Percentiles rank a stretch among this genome's conserved stretches.
Conservation (phyloP, 2,113 vertebrate species). For the Caloenas nicobarica region DNA sequence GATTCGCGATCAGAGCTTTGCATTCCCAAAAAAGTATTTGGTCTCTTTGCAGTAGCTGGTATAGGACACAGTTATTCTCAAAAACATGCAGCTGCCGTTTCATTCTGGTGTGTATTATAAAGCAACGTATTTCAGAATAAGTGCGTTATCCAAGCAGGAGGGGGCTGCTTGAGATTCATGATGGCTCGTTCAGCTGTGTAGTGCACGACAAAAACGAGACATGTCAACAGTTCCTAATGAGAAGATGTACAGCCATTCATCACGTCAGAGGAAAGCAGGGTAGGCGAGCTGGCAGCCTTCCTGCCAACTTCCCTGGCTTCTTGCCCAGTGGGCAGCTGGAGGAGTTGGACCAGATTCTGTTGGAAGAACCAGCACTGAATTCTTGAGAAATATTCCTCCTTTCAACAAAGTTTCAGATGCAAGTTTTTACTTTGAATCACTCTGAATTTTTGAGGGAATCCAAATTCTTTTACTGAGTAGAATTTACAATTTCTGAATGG, state of each 20-base stretch:
- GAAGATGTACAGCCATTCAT: conserved; percentile 49
- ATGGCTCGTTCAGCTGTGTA: conserved; percentile 13
- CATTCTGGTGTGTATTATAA: background rate
- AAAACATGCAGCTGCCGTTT: background rate
- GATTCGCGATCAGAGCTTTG: background rate
- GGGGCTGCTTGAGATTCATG: conserved; percentile 16
- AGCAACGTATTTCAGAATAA: background rate
- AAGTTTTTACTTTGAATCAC: background rate
- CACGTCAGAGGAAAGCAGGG: background rate
- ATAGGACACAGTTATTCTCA: background rate
- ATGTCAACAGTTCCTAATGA: conserved; percentile 32
- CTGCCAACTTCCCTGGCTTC: background rate
- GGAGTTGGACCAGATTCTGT: background rate
- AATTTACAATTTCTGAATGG: background rate
- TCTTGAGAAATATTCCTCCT: background rate
- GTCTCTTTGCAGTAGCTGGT: background rate
- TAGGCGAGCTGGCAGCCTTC: conserved; percentile 27
- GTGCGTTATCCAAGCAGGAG: background rate
- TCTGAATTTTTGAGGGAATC: background rate
- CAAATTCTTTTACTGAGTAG: background rate
- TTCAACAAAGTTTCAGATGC: background rate
- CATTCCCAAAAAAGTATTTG: background rate
- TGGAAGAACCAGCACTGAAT: background rate
- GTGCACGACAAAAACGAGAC: conserved; percentile 18
- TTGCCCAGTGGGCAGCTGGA: conserved; percentile 50